Conservation (phyloP, 1,140 invertebrate genomes). For the Ptiloglossa arizonensis region DNA sequence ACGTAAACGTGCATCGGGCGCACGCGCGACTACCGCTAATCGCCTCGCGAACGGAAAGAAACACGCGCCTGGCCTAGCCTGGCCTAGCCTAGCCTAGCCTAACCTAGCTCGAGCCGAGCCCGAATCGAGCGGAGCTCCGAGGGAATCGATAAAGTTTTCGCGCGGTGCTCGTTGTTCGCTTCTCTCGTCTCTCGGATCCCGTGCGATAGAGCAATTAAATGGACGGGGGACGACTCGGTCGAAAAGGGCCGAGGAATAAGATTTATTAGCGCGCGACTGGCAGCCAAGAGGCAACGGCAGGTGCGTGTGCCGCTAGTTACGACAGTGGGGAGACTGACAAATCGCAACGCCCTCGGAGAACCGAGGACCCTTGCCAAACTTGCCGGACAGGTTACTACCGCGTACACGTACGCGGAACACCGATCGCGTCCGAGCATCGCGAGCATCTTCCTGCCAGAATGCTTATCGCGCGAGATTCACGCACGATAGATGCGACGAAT, state of each 20-base stretch:
- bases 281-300: conserved; percentile 43
- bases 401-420: neutral
- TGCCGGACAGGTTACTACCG: conserved; percentile 36
- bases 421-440: neutral
- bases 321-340: conserved; percentile 46
- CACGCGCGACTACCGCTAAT: neutral
- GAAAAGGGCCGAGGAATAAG: conserved; percentile 58
- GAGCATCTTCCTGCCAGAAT: neutral
- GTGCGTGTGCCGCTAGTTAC: conserved; percentile 43
- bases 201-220: conserved; percentile 48
- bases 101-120: no score
- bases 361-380: conserved; percentile 45
- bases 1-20: neutral
- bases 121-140: no score
- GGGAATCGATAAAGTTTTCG: neutral
- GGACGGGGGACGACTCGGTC: conserved; percentile 40
- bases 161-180: neutral
- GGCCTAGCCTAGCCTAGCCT: no score
- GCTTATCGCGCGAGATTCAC: neutral
- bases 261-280: conserved; percentile 62
- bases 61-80: no score
- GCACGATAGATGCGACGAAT: no score
- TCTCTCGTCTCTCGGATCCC: neutral
- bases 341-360: conserved; percentile 44
- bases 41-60: neutral